Conservation (phyloP, 2,888 invertebrate species). For the Petrolisthes manimaculis region DNA sequence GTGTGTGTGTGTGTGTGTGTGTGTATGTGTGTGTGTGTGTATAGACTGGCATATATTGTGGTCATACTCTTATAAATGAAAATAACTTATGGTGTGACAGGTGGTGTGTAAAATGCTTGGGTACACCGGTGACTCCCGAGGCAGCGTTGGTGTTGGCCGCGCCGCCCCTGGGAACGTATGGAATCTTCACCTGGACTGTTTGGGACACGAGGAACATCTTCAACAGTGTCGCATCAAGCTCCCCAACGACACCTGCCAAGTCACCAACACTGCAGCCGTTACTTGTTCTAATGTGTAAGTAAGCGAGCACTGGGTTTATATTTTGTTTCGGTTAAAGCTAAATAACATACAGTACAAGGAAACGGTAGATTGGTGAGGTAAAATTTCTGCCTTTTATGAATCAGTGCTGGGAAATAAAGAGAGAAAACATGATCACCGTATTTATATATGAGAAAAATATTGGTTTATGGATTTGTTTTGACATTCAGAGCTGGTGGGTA, state of each 20-base stretch:
- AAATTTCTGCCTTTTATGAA: too few species aligned
- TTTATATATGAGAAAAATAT: too few species aligned
- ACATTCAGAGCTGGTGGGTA: too few species aligned
- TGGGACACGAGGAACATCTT: conserved; percentile 76
- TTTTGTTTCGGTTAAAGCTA: too few species aligned
- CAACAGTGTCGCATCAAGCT: conserved; percentile 77
- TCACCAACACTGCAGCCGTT: conserved; percentile 80
- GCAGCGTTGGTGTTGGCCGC: background rate
- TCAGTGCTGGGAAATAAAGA: too few species aligned
- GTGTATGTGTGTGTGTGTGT: conserved; percentile 5
- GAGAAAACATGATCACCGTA: too few species aligned
- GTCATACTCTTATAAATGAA: background rate
- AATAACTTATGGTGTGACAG: conserved; percentile 41
- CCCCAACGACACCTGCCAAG: conserved; percentile 81
- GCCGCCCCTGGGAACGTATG: conserved; percentile 76
- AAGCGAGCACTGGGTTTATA: background rate
- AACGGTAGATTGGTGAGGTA: too few species aligned
- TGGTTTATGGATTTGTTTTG: too few species aligned
- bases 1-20: conserved; percentile 28
- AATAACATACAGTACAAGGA: too few species aligned
- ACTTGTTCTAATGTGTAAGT: conserved; percentile 68
- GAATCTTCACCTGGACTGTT: conserved; percentile 79
- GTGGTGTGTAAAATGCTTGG: conserved; percentile 71
- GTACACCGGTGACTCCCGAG: conserved; percentile 65
- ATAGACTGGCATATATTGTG: background rate